These are phyloP conservation scores for Chrysina gloriosa DNA, from an alignment of 2,888 invertebrate species.

Conservation along the genomic window DNA sequence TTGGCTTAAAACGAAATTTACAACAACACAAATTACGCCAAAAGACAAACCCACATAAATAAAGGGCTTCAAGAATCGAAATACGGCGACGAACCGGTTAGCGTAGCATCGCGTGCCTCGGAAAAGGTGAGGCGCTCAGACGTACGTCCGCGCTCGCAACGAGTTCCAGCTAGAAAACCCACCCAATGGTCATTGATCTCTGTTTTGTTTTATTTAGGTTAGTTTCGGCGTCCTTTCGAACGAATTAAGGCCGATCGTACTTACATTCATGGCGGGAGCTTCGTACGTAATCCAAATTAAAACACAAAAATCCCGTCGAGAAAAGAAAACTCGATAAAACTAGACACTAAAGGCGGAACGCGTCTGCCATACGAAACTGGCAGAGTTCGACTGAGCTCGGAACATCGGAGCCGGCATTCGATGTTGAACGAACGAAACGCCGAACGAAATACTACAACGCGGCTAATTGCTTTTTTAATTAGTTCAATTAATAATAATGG, in stretches of 20 bases:
- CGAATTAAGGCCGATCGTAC: conserved; percentile 33
- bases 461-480: conserved; percentile 35
- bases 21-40: conserved; percentile 42
- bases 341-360: conserved; percentile 45
- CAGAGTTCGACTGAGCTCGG: conserved; percentile 44
- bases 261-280: conserved; percentile 46
- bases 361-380: conserved; percentile 45
- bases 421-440: conserved; percentile 33
- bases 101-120: neutral
- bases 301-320: conserved; percentile 37
- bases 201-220: conserved; percentile 50
- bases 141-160: conserved; percentile 50
- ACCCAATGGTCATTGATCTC: conserved; percentile 66
- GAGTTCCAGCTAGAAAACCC: conserved; percentile 60
- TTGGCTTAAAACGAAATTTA: conserved; percentile 25
- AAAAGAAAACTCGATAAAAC: conserved; percentile 37
- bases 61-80: conserved; percentile 32
- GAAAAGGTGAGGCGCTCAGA: conserved; percentile 45
- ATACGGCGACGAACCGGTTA: conserved; percentile 22
- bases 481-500: conserved; percentile 28
- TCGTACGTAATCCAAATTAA: conserved; percentile 39
- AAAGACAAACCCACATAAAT: conserved; percentile 44
- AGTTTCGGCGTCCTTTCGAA: conserved; percentile 37
- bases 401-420: conserved; percentile 39
- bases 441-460: conserved; percentile 33